Conservation (phyloP, 1,140 invertebrate genomes). For the Drosophila azteca region DNA sequence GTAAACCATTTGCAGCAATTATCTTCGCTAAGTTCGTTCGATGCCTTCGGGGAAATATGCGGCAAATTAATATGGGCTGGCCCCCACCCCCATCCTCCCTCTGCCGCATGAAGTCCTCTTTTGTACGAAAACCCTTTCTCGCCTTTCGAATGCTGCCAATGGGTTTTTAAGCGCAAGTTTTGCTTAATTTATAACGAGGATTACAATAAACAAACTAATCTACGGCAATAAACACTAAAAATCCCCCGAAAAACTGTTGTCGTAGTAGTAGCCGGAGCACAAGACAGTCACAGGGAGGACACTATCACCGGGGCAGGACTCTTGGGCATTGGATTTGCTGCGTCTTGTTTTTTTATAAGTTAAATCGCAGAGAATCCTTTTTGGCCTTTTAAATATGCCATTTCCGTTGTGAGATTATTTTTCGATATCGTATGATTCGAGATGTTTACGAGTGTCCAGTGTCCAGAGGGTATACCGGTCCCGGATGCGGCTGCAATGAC, state of each 20-base stretch:
- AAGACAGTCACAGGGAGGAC: background rate
- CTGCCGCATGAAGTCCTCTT: too few relatives aligned
- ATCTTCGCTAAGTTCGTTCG: constrained; percentile 63
- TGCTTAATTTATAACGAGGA: constrained; percentile 80
- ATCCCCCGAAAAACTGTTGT: constrained; percentile 68
- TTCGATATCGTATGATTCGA: constrained; percentile 79
- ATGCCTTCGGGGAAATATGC: constrained; percentile 75
- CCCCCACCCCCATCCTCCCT: background rate
- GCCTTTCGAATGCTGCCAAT: constrained; percentile 22
- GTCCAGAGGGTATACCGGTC: constrained; percentile 21
- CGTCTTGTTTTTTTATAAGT: constrained; percentile 60
- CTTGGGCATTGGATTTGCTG: constrained; percentile 33
- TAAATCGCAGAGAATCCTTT: constrained; percentile 77
- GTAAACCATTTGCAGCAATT: constrained; percentile 79
- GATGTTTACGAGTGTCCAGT: constrained; percentile 74
- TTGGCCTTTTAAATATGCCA: constrained; percentile 79
- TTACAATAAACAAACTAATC: constrained; percentile 83
- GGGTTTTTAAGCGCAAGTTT: constrained; percentile 75
- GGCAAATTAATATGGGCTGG: constrained; percentile 56
- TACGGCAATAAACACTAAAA: constrained; percentile 81
- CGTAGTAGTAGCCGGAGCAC: background rate
- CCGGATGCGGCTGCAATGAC: constrained; percentile 34
- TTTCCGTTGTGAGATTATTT: constrained; percentile 79
- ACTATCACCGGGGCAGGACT: constrained; percentile 26
- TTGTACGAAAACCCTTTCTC: constrained; percentile 47